Conservation (phyloP, 1,140 invertebrate genomes). For the Bombyx mandarina region DNA sequence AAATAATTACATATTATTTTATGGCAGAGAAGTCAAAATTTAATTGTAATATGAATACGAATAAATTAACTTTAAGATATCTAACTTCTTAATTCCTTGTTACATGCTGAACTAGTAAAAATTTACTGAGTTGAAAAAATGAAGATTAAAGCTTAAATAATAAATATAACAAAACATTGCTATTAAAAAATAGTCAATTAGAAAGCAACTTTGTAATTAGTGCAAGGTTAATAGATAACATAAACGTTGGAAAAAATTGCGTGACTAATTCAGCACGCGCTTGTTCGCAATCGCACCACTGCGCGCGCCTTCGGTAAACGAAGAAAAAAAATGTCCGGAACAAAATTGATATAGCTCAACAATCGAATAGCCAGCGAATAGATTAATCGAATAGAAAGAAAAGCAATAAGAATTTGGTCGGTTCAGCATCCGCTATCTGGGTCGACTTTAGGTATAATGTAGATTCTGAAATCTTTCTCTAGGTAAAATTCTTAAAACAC, state of each 20-base stretch:
- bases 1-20: not conserved
- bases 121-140: not conserved
- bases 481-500: too few relatives aligned
- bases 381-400: too few relatives aligned
- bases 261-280: conserved; percentile 33
- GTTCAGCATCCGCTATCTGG: too few relatives aligned
- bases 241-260: conserved; percentile 32
- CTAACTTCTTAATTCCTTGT: not conserved
- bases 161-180: not conserved
- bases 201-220: conserved; percentile 40
- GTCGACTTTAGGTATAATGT: too few relatives aligned
- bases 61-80: not conserved
- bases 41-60: not conserved
- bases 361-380: too few relatives aligned
- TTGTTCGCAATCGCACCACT: conserved; percentile 18
- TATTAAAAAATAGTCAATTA: conserved; percentile 9
- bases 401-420: too few relatives aligned
- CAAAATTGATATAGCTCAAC: too few relatives aligned
- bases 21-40: not conserved
- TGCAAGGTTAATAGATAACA: conserved; percentile 38
- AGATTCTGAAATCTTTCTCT: too few relatives aligned
- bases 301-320: too few relatives aligned
- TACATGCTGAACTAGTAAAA: not conserved
- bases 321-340: too few relatives aligned
- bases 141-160: not conserved